Evolutionary conservation across 2,888 invertebrate genomes (phyloP), one percentile per base, ranked within the genome.

Genomic region (Cataglyphis altisquamis): DNA sequence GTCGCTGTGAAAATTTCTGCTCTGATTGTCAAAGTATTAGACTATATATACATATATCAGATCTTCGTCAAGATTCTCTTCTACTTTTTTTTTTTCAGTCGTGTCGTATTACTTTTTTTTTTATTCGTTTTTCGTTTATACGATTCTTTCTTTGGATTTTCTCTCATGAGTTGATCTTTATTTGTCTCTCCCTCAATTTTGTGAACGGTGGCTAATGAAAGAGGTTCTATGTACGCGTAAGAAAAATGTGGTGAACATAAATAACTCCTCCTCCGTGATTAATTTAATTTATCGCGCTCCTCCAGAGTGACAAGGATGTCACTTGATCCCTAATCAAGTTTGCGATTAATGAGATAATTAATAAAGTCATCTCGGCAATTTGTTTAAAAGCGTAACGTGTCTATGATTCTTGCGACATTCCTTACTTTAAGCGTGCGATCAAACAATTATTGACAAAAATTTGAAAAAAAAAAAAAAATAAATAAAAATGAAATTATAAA

Each of bases 1-100:
- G 82, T 89, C 87, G 90, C 86, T 91, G 88, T 91, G 89, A 90
- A 91, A 88, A 89, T 89, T 87, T 90, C 88, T 89, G 90, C 90
- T 91, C 90, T 87, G 82, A 72, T 88, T 90, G 89, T 86, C 86
- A 84, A 86, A 74, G 78, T 89, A 84, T 86, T 87, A 89, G 86
- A 89, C 84, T 77, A 63, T 67, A 63, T 67, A 29, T 70, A 86
- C 74, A 67, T 67, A 25, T 83, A 84, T 87, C 89, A 86, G 81
- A 87, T 86, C 87, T 84, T 85, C 83, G 77, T 84, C 70, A 83
- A 86, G 64, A 82, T 78, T 89, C 70, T 85, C 77, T 88, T 85
- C 72, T 85, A 73, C 72, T 45, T 41, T 68, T 39, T 73, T 57
- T 73, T 57, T 62, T n/a, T 39, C 66, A 72, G 36, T 82, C 77